Base-by-base conservation (phyloP, 2,113 vertebrate species). In the Paracanthobrama guichenoti region DNA sequence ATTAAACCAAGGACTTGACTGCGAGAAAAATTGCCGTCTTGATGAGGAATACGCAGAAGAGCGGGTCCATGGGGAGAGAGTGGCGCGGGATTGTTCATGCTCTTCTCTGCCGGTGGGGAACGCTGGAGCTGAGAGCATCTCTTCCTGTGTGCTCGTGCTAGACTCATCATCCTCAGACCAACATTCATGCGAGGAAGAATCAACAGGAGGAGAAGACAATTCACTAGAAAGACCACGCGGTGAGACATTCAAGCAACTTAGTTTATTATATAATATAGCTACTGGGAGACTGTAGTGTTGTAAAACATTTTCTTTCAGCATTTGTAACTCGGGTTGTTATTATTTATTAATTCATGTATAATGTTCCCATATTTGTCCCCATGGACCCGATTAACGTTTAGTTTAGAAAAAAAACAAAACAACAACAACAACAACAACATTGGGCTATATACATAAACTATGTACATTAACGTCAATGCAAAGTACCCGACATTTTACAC, bases 1-100 rank as follows among this genome's bases (percentile, higher is more conserved):
- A 62, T 91, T 96, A 28, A 93, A 89, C n/a, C 75, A 86, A 85
- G 86, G 90, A 84, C 87, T 53, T 22, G 90, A 90, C 35, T 77
- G 73, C 16, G 22, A 55, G 14, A 86, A 28, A 14, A 84, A 46
- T 26, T 28, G 16, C 42, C 69, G 35, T 60, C 35, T 73, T 20
- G 9, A 22, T 24, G 7, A 6, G 79, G 74, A 81, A 75, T 16
- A 57, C 81, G 64, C 72, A n/a, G 66, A 64, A 7, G 57, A 81
- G 57, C 31, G 81, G 28, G 31, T 62, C 26, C 81, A 79, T 26
- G 66, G 39, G 24, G 79, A 77, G 35, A 44, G 75, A 69, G 48
- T 48, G 20, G 16, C 66, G 12, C 55, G 57, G 26, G 81, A 44
- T 48, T 82, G 69, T 62, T 55, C 67, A 0, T 73, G 72, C 35